Percentiles rank a stretch among this genome's conserved stretches.
phyloP scores from a whole-genome alignment of 30 jellyfish, hydroid and myxozoan species.

The Pelagia noctiluca region DNA sequence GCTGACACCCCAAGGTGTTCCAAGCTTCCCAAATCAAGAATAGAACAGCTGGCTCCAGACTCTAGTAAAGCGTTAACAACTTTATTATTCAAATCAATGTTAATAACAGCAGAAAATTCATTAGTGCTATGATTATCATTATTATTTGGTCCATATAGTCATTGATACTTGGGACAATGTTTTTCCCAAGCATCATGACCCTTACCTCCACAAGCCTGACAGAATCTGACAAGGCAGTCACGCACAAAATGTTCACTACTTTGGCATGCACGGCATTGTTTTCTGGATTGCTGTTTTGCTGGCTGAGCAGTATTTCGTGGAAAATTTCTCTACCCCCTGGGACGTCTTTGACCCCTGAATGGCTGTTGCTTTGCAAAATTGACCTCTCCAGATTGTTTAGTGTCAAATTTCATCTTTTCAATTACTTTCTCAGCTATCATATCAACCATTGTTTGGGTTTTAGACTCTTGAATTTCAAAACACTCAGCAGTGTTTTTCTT shows the following conservation, averaged over 20 bases:
- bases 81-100: constrained; percentile 17
- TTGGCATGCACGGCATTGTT: constrained; percentile 63
- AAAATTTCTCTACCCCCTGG: neutral
- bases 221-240: constrained; percentile 48
- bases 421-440: too few species aligned
- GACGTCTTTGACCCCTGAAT: constrained; percentile 4
- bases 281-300: constrained; percentile 27
- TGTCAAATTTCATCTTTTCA: constrained; percentile 1
- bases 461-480: neutral
- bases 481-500: neutral
- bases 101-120: constrained; percentile 50
- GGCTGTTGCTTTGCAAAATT: neutral
- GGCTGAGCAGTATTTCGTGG: neutral
- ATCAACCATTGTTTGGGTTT: too few species aligned
- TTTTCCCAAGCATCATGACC: constrained; percentile 67
- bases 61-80: constrained; percentile 26
- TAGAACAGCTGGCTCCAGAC: constrained; percentile 49
- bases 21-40: constrained; percentile 28
- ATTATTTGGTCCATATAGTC: constrained; percentile 33
- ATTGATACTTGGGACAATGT: constrained; percentile 50
- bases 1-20: constrained; percentile 3
- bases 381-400: neutral
- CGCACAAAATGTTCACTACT: constrained; percentile 50
- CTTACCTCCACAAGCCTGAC: constrained; percentile 60
- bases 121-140: neutral